Percentiles rank a stretch among this genome's conserved stretches.
These are phyloP conservation scores for Eurytoma californica DNA, from an alignment of 2,888 invertebrate genomes.

Conservation along the genomic window DNA sequence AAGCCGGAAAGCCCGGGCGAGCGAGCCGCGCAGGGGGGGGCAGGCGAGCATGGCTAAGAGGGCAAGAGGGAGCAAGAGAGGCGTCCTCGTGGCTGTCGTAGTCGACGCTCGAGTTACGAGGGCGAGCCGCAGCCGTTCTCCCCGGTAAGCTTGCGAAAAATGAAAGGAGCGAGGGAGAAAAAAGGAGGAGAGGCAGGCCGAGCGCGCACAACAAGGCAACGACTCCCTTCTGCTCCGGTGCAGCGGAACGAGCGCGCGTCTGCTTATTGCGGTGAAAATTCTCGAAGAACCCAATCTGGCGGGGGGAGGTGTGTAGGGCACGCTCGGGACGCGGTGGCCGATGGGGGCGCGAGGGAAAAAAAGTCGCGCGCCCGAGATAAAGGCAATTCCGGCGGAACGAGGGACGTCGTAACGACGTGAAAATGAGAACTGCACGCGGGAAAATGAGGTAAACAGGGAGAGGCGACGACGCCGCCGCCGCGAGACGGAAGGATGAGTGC, in stretches of 20 bases:
- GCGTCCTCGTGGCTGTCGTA: slow-evolving; percentile 28
- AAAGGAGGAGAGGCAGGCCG: not conserved
- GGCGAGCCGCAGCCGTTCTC: not conserved
- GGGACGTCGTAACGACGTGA: slow-evolving; percentile 32
- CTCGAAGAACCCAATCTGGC: slow-evolving; percentile 36
- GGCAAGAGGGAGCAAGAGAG: slow-evolving; percentile 9
- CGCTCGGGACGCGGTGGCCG: not conserved
- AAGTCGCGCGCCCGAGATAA: slow-evolving; percentile 34
- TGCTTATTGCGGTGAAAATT: slow-evolving; percentile 33
- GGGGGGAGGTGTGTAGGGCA: too few species aligned
- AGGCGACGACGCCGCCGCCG: not conserved
- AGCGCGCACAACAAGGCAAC: not conserved
- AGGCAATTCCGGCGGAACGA: slow-evolving; percentile 43
- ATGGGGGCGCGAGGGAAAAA: not conserved
- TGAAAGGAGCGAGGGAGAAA: not conserved
- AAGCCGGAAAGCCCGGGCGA: not conserved
- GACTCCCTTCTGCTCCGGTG: not conserved
- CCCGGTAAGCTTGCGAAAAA: not conserved
- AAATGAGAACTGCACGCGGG: slow-evolving; percentile 47
- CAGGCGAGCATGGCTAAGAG: slow-evolving; percentile 1
- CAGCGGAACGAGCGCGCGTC: not conserved
- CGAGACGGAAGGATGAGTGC: not conserved
- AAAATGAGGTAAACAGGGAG: slow-evolving; percentile 46
- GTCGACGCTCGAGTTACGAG: slow-evolving; percentile 37
- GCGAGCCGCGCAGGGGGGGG: not conserved